Conservation (phyloP, 2,797 vertebrate genomes). For the Channallabes apus region DNA sequence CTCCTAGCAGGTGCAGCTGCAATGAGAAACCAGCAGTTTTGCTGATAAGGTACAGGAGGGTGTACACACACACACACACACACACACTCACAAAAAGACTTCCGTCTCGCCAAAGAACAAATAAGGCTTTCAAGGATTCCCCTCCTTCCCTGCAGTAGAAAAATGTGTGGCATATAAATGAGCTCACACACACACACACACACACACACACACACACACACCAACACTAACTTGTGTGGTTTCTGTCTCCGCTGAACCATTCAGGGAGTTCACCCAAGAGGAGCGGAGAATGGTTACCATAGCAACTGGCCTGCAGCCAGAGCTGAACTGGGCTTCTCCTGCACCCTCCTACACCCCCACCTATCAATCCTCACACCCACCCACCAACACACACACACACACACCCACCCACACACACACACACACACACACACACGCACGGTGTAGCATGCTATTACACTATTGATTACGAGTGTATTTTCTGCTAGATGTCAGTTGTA, state of each 20-base stretch:
- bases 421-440: constrained; percentile 24
- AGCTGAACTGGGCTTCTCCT: constrained; percentile 25
- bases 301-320: constrained; percentile 57
- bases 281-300: constrained; percentile 56
- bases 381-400: constrained; percentile 22
- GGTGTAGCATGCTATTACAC: not conserved
- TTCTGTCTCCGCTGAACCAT: constrained; percentile 42
- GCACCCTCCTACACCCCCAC: not conserved
- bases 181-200: constrained; percentile 38
- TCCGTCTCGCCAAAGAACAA: constrained; percentile 40
- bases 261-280: constrained; percentile 45
- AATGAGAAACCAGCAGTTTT: constrained; percentile 2
- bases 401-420: constrained; percentile 28
- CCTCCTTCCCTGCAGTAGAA: constrained; percentile 53
- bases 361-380: not conserved
- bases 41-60: constrained; percentile 19
- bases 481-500: not conserved
- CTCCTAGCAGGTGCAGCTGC: constrained; percentile 4
- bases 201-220: constrained; percentile 26
- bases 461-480: constrained; percentile 6
- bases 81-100: constrained; percentile 39
- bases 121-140: constrained; percentile 53
- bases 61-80: constrained; percentile 19
- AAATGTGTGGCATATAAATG: constrained; percentile 56
- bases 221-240: constrained; percentile 7